These are phyloP conservation scores for Scalopus aquaticus DNA, from an alignment of 2,113 vertebrate species.

Conservation along the genomic window DNA sequence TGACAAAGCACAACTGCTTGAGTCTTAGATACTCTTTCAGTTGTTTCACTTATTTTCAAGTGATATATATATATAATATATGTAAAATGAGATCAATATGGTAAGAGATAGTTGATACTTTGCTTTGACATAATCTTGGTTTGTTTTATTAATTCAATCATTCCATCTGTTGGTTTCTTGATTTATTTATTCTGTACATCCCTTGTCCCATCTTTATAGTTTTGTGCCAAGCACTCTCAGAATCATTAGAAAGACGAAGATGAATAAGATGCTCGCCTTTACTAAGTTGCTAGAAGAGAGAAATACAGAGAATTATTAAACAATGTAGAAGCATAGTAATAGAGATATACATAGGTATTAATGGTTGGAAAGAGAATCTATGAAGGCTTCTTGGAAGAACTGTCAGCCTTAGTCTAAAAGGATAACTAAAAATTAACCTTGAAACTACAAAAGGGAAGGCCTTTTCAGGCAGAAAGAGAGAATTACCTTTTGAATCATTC, in stretches of 20 bases:
- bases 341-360: not conserved
- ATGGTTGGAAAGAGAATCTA: not conserved
- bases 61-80: not conserved
- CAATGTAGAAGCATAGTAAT: not conserved
- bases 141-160: not conserved
- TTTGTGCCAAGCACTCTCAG: not conserved
- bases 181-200: not conserved
- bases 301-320: not conserved
- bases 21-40: not conserved
- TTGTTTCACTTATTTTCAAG: not conserved
- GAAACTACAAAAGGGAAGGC: not conserved
- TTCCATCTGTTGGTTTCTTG: not conserved
- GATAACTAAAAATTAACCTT: not conserved
- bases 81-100: not conserved
- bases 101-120: not conserved
- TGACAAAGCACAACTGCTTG: not conserved
- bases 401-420: not conserved
- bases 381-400: not conserved
- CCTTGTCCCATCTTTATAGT: not conserved
- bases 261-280: not conserved
- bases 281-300: not conserved
- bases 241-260: not conserved
- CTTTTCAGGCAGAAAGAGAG: not conserved
- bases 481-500: not conserved
- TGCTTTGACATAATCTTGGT: not conserved